Evolutionary conservation across 2,888 invertebrate genomes (phyloP), one percentile per base, ranked within the genome.

Genomic region (Drosophila prolongata): DNA sequence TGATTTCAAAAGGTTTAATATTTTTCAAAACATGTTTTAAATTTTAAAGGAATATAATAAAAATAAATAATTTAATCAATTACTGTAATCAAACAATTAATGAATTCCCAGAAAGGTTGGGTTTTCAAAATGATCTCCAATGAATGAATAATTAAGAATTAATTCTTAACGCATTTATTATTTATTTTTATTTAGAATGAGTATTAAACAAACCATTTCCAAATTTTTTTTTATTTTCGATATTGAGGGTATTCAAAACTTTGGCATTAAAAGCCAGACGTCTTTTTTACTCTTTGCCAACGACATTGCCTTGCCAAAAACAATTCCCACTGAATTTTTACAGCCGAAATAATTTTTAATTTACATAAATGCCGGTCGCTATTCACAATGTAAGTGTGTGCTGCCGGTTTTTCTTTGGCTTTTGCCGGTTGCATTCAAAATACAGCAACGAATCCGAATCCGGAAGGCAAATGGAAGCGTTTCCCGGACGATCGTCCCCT

Each of bases 271-370:
- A 8, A 1, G 0, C 27, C 35, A 10, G 10, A 4, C 9, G 34
- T 13, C 6, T 37, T 1, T 38, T 19, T 42, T n/a, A 46, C 43
- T 19, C 27, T 43, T 77, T 75, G 76, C 24, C 40, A n/a, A 37
- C 49, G 64, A 59, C 71, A 65, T 54, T 58, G 65, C 40, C 80
- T 58, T 81, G 83, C 83, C 83, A 83, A 83, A 88, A 83, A 85
- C 88, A 83, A 87, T 83, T 83, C 71, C 78, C 83, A 76, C 83
- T 78, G 88, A 79, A 82, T 84, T 82, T 84, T 82, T 77, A 87
- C 85, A 87, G 77, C 79, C 75, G 77, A 87, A 87, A 87, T 83
- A 79, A 83, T 86, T 83, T 83, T 79, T 87, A 83, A 83, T 83
- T 83, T 88, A 83, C 83, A 83, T 83, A 83, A 88, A 87, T 88